phyloP scores from a whole-genome alignment of 2,113 vertebrate genomes.

The Lophura nycthemera region DNA sequence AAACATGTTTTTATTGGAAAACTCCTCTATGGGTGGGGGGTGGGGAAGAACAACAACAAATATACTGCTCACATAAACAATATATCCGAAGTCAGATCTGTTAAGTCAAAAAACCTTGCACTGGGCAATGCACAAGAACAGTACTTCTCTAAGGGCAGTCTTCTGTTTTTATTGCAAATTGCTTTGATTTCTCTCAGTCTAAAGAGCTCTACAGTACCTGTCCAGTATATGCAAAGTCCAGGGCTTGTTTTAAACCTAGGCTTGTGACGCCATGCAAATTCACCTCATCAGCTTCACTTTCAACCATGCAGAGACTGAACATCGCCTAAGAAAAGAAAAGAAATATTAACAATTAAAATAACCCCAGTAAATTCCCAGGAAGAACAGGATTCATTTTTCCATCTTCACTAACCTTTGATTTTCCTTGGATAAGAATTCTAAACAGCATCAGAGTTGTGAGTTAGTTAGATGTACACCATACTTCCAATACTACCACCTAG shows the following conservation, averaged over 20 bases:
- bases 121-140: neutral
- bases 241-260: conserved; percentile 92
- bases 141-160: neutral
- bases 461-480: neutral
- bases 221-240: conserved; percentile 98
- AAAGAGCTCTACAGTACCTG: conserved; percentile 83
- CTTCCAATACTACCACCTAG: neutral
- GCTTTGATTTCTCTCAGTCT: neutral
- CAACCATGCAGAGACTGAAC: conserved; percentile 99
- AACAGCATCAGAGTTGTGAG: neutral
- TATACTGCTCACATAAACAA: neutral
- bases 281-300: conserved; percentile 96
- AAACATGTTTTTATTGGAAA: neutral
- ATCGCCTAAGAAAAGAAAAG: conserved; percentile 84
- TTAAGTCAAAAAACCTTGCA: neutral
- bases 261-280: conserved; percentile 93
- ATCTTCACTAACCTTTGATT: neutral
- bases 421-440: neutral
- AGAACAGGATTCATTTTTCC: neutral
- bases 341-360: neutral
- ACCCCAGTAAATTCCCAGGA: neutral
- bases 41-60: neutral
- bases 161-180: neutral
- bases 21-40: neutral
- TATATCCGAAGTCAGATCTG: neutral